A percentile compares a stretch with the other conserved stretches of the same genome.
Conservation (phyloP, 2,113 vertebrate genomes). For the Neolamprologus devosi region DNA sequence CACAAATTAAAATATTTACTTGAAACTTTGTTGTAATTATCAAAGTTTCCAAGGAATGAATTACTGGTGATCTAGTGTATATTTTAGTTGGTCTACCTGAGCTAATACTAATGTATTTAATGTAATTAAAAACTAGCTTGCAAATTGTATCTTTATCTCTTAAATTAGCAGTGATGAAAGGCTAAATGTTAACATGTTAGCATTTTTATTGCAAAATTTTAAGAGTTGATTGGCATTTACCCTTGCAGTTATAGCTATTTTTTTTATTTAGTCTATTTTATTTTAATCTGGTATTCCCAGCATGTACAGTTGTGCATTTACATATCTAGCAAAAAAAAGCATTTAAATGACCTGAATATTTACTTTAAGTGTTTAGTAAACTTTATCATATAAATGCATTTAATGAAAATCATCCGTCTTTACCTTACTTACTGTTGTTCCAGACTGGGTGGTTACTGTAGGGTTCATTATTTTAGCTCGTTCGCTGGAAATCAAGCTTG, state of each 20-base stretch:
- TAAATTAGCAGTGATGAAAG: not conserved
- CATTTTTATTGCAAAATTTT: not conserved
- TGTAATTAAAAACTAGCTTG: not conserved
- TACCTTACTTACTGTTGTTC: not conserved
- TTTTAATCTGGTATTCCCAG: not conserved
- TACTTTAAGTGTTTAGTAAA: not conserved
- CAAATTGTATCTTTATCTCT: rapidly evolving
- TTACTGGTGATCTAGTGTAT: not conserved
- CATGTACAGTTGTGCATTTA: not conserved
- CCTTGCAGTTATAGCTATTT: rapidly evolving
- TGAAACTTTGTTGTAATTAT: not conserved
- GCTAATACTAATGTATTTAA: not conserved
- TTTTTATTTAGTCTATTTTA: not conserved
- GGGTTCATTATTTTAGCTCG: not conserved
- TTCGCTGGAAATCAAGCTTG: not conserved
- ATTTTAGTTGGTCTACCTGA: not conserved
- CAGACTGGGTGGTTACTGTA: not conserved
- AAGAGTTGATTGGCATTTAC: not conserved
- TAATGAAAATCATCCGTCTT: not conserved
- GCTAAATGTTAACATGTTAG: not conserved
- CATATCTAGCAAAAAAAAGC: not conserved
- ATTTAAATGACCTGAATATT: not conserved
- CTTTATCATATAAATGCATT: not conserved
- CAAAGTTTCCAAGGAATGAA: not conserved
- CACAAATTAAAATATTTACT: not conserved